Conservation (phyloP, 2,888 invertebrate species). For the Sarcophaga subvicina region DNA sequence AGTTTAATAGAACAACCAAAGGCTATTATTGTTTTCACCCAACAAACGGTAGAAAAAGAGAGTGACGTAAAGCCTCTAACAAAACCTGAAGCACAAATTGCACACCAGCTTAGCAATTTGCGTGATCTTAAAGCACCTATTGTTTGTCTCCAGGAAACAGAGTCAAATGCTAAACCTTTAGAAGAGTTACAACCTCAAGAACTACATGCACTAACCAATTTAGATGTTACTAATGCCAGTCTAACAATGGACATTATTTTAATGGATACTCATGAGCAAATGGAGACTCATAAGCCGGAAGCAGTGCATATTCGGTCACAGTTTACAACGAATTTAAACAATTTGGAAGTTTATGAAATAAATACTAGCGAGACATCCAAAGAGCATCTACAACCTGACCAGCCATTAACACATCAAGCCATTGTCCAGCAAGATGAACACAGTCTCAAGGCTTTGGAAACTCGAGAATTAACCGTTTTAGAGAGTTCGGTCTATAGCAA, state of each 20-base stretch:
- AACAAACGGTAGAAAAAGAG: slow-evolving; percentile 86
- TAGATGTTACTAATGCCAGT: slow-evolving; percentile 78
- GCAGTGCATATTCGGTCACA: slow-evolving; percentile 43
- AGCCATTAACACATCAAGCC: slow-evolving; percentile 27
- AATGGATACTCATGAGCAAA: slow-evolving; percentile 72
- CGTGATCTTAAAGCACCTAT: slow-evolving; percentile 81
- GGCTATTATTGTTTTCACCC: slow-evolving; percentile 16
- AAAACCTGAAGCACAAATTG: slow-evolving; percentile 76
- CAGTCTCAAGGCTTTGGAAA: slow-evolving; percentile 71
- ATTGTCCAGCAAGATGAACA: slow-evolving; percentile 66
- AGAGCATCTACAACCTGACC: slow-evolving; percentile 20
- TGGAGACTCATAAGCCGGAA: slow-evolving; percentile 41
- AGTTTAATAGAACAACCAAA: slow-evolving; percentile 84
- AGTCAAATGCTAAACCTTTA: slow-evolving; percentile 80
- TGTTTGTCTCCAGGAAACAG: slow-evolving; percentile 82
- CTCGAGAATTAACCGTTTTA: slow-evolving; percentile 71
- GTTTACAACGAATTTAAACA: slow-evolving; percentile 55
- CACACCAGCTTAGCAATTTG: slow-evolving; percentile 74
- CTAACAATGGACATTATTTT: slow-evolving; percentile 71
- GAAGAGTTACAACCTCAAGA: slow-evolving; percentile 65
- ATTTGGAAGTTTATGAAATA: slow-evolving; percentile 73
- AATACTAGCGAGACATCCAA: slow-evolving; percentile 34
- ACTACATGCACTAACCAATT: slow-evolving; percentile 79
- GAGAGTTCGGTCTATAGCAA: slow-evolving; percentile 71
- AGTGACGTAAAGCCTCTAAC: slow-evolving; percentile 81